phyloP scores from a whole-genome alignment of 2,888 invertebrate genomes.

The Erebia palarica region DNA sequence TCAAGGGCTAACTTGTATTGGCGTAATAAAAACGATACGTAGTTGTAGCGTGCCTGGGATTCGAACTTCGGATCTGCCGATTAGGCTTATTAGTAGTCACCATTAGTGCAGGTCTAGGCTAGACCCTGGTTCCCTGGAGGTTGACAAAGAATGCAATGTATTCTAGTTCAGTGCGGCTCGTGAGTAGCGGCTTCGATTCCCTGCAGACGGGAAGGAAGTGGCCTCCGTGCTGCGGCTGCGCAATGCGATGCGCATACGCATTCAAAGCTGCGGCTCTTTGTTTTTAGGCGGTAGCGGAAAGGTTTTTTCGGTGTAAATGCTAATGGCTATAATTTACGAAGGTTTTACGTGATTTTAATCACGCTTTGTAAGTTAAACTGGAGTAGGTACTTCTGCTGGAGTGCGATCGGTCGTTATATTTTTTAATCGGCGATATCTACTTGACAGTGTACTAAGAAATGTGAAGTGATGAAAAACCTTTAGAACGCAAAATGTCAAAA shows the following conservation, averaged over 20 bases:
- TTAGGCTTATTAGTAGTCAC: background rate
- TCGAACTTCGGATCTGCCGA: no score
- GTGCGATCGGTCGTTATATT: no score
- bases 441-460: no score
- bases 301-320: background rate
- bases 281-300: conserved; percentile 30
- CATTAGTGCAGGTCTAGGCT: background rate
- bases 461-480: no score
- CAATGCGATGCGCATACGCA: conserved; percentile 46
- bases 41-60: no score
- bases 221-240: conserved; percentile 60
- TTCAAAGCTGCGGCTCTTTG: conserved; percentile 15
- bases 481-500: no score
- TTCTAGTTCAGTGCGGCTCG: conserved; percentile 11
- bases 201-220: conserved; percentile 71
- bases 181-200: conserved; percentile 50
- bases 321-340: conserved; percentile 3
- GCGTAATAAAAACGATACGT: no score
- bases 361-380: background rate
- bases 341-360: conserved; percentile 5
- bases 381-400: no score
- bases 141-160: conserved; percentile 14
- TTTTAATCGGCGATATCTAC: no score
- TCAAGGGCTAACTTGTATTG: no score
- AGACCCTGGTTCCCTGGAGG: conserved; percentile 3